Evolutionary conservation across 2,888 invertebrate species (phyloP).

Genomic region (Drosophila phalerata): DNA sequence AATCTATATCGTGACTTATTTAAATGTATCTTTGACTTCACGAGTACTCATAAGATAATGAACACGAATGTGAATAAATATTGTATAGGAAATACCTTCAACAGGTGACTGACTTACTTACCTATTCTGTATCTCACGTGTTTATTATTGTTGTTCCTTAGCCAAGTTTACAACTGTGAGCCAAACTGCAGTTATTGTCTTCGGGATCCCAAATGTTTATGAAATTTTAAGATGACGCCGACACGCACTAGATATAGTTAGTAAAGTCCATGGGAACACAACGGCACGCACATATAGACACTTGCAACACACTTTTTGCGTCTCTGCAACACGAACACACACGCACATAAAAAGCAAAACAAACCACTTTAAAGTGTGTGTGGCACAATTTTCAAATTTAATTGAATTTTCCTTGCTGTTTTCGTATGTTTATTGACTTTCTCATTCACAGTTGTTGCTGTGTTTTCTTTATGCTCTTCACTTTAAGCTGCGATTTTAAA

Average conservation of each 20-base stretch:
- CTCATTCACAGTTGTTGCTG: neutral
- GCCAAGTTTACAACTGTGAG: constrained; percentile 38
- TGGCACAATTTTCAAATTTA: constrained; percentile 25
- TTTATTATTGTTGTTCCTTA: constrained; percentile 11
- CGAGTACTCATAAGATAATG: neutral
- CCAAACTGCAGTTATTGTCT: constrained; percentile 25
- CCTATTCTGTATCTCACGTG: constrained; percentile 27
- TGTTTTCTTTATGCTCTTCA: neutral
- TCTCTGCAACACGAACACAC: constrained; percentile 21
- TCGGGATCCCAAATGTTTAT: constrained; percentile 41
- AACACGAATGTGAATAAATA: neutral
- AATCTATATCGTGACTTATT: too few relatives aligned
- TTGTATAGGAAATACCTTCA: constrained; percentile 38
- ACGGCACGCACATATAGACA: constrained; percentile 7
- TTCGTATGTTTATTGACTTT: constrained; percentile 26
- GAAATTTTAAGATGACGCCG: constrained; percentile 30
- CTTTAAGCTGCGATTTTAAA: neutral
- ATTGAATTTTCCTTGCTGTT: constrained; percentile 7
- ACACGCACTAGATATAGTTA: constrained; percentile 22
- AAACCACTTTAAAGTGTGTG: constrained; percentile 43
- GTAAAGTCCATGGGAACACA: constrained; percentile 36
- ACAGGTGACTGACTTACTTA: constrained; percentile 66
- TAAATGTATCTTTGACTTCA: neutral
- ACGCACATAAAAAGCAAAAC: constrained; percentile 21
- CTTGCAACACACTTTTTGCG: constrained; percentile 11